A percentile compares a stretch with the other conserved stretches of the same genome.
phyloP scores from a whole-genome alignment of 2,888 invertebrate species.

The Aquatica leii region DNA sequence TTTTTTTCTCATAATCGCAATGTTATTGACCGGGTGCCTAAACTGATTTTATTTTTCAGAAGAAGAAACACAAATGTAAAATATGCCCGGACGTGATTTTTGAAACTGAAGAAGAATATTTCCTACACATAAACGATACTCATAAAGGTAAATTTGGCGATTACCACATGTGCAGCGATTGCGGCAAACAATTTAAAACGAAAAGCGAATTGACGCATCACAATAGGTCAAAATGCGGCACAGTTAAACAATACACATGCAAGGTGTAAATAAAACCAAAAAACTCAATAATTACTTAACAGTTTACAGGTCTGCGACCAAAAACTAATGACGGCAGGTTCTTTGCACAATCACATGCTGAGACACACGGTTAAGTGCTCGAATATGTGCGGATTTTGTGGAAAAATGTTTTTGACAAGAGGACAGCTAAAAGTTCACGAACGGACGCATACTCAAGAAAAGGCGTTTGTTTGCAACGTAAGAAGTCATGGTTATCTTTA shows the following conservation, averaged over 20 bases:
- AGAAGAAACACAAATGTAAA: slow-evolving; percentile 39
- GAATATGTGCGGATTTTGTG: slow-evolving; percentile 55
- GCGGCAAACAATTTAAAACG: slow-evolving; percentile 60
- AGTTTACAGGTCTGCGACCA: slow-evolving; percentile 49
- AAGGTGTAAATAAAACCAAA: slow-evolving; percentile 46
- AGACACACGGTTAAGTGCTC: slow-evolving; percentile 50
- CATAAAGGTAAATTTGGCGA: slow-evolving; percentile 58
- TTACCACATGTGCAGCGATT: slow-evolving; percentile 58
- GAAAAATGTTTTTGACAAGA: slow-evolving; percentile 53
- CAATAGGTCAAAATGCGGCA: slow-evolving; percentile 60
- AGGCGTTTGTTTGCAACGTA: slow-evolving; percentile 54
- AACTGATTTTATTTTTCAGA: too few relatives aligned
- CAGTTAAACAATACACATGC: slow-evolving; percentile 57
- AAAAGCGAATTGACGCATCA: slow-evolving; percentile 56
- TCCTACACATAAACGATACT: slow-evolving; percentile 56
- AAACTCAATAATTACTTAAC: background rate
- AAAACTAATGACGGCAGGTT: slow-evolving; percentile 53
- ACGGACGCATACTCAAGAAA: slow-evolving; percentile 55
- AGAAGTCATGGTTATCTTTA: too few relatives aligned
- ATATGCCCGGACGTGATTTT: slow-evolving; percentile 50
- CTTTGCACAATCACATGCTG: slow-evolving; percentile 53
- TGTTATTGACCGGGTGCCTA: too few relatives aligned
- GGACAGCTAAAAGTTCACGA: slow-evolving; percentile 55
- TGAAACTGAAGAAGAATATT: slow-evolving; percentile 53
- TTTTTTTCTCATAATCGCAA: too few relatives aligned